Evolutionary conservation across 2,888 invertebrate genomes (phyloP), one percentile per base, ranked within the genome.

Genomic region (Pycnomerus fuliginosus): DNA sequence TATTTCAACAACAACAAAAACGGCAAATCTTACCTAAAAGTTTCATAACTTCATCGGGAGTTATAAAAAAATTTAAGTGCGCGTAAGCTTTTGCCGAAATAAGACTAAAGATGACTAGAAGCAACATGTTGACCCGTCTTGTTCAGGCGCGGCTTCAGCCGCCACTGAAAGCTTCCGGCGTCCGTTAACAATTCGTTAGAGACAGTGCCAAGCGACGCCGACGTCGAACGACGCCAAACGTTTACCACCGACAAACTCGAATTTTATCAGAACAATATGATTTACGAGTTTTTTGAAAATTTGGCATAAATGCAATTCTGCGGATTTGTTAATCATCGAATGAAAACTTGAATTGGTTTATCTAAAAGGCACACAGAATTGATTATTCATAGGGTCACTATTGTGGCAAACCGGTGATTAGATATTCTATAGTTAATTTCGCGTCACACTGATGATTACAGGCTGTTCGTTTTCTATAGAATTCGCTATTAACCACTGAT

Each of bases 51-150:
- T 87, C 87, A 53, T 82, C 80, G 70, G 85, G 83, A 71, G 85
- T 85, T 76, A 87, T 86, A 74, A 86, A 87, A 66, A 88, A 81
- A 74, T 87, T 85, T 65, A 87, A 80, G 76, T 87, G 84, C 71
- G 82, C 80, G 70, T 80, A 76, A 74, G 79, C 32, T 33, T 38
- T 36, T 10, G 44, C 7, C 79, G 74, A 48, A 33, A 31, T 44
- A 30, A 64, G 56, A 23, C 66, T 56, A 43, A 72, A 25, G 16
- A 53, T 35, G 34, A 50, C 16, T 33, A 40, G 36, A 16, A 40
- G 33, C 50, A 45, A 55, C 56, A 55, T 56, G 32, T 34, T 28
- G 24, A 30, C 36, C 13, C 30, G 35, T 40, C 27, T 14, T 27
- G 62, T 63, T 61, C 65, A 62, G 56, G 60, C 62, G 64, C 70